These are phyloP conservation scores for Abramis brama DNA, from an alignment of 2,113 vertebrate species.

Conservation along the genomic window DNA sequence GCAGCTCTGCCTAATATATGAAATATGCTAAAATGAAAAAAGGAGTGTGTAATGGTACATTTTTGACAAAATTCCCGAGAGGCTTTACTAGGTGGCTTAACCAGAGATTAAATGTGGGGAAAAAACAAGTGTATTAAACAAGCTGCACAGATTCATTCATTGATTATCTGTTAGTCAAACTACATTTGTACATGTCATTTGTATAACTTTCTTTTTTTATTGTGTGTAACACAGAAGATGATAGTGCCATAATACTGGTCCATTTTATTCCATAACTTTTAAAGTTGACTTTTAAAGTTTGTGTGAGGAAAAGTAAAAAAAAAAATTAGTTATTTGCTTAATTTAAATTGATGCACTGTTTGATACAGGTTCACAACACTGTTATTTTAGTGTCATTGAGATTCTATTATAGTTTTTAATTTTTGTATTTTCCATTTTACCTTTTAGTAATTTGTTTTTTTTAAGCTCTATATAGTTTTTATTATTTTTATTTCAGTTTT, in stretches of 20 bases:
- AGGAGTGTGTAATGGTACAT: background rate
- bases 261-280: background rate
- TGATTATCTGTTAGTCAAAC: slow-evolving; percentile 10
- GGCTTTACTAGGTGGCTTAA: slow-evolving; percentile 7
- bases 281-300: background rate
- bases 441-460: background rate
- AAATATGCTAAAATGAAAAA: slow-evolving; percentile 13
- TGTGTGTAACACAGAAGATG: background rate
- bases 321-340: no score
- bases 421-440: background rate
- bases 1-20: slow-evolving; percentile 12
- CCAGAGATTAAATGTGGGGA: slow-evolving; percentile 15
- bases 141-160: background rate
- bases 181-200: background rate
- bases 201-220: background rate
- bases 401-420: background rate
- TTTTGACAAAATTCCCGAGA: slow-evolving; percentile 11
- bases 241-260: background rate
- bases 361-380: background rate
- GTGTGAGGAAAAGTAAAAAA: background rate
- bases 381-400: no score
- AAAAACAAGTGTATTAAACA: slow-evolving; percentile 12
- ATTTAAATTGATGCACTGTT: background rate
- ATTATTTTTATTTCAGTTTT: background rate
- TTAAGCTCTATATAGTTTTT: background rate